Base-by-base conservation (phyloP, 2,888 invertebrate genomes). In the Cancer borealis region DNA sequence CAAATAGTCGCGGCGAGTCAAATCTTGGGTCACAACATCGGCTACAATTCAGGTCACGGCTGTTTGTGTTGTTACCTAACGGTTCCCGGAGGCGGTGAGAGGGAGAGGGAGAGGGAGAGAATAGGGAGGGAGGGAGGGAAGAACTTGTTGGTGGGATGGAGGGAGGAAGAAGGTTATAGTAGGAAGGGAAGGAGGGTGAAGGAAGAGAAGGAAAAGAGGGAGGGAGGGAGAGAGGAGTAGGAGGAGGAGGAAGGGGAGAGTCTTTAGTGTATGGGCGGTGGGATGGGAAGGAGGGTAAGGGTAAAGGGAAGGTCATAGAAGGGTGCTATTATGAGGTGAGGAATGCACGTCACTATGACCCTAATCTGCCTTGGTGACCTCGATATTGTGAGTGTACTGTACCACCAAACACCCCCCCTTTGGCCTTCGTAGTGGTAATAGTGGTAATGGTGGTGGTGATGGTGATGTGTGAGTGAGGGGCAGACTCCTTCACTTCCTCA, bases 31-130 rank as follows among this genome's bases (percentile, higher is more conserved):
- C 73, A 91, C 54, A 46, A 91, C 91, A 91, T 4, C 30, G 39
- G 66, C 91, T 54, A 79, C 79, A 79, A 91, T 91, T 46, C 73
- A 91, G 91, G 91, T 91, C 91, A 91, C 91, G 91, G 21, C 21
- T 91, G 91, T 91, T 91, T 91, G 91, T 91, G 91, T 14, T 91
- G 91, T 91, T 73, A 73, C 91, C 91, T 91, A 91, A 91, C 91
- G 91, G 91, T 73, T 73, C 91, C 26, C 46, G 3, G 45, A 90
- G 49, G 88, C 46, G 79, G 30, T 79, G 79, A 30, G 79, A 6
- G 30, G 79, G 79, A 10, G 30, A 30, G 88, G 26, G 46, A 14
- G 88, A 14, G 47, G 46, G 49, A 26, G 26, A 49, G 26, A 30
- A 30, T 2, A 30, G 88, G 46, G 88, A 88, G 21, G 46, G 88